Evolutionary conservation across 1,140 invertebrate species (phyloP), one percentile per base, ranked within the genome.

Genomic region (Cecropterus lyciades): DNA sequence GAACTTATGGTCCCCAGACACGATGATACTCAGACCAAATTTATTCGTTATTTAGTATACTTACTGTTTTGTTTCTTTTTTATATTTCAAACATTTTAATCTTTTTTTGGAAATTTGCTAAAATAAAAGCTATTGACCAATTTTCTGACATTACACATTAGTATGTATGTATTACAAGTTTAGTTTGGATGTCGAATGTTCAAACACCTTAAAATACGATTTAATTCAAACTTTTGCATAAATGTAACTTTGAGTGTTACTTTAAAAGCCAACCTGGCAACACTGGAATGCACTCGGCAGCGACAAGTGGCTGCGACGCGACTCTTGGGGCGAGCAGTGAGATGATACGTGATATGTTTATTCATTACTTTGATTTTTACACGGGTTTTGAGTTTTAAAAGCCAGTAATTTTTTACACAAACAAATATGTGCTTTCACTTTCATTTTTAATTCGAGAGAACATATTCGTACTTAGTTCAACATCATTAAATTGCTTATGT

Each of bases 281-380:
- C 40, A 14, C 40, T 5, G 40, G 37, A 11, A 43, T 43, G 40
- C 40, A 43, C 40, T 43, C 40, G 40, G 40, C 37, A 13, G 37
- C 40, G 10, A 43, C 10, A 6, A 43, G 40, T 43, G 40, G 40
- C n/a, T 40, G 37, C 40, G 13, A 13, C 16, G 17, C 9, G 33
- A 37, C 16, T 27, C 46, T 49, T 16, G 17, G 16, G 17, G 20
- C 16, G 33, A 37, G 17, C 17, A 20, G 13, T 43, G 20, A 49
- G 46, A 49, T 27, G 17, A 24, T 49, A 49, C 46, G 17, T 49
- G 46, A 49, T 24, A 49, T 49, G 46, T 49, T 49, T 49, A 49
- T 49, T 24, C 16, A 49, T 49, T 24, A 49, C 17, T 49, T 49
- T 49, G 46, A 37, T 37, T 37, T 37, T 15, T 49, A 13, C 46